Evolutionary conservation across 2,888 invertebrate species (phyloP).

Genomic region (Biston betularia): DNA sequence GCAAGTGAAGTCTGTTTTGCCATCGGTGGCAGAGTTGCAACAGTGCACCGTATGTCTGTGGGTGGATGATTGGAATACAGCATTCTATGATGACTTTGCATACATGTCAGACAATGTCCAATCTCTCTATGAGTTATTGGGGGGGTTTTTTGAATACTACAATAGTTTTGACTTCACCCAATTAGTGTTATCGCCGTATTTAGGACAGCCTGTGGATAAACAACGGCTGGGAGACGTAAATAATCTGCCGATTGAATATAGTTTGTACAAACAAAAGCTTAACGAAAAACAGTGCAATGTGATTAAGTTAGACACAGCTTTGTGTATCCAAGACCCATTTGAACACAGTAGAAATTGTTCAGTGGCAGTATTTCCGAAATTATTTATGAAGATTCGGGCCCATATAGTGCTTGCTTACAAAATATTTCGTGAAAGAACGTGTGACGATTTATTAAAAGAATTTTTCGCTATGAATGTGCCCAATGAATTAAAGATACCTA

Average conservation of each 20-base stretch:
- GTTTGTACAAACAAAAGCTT: conserved; percentile 69
- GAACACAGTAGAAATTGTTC: conserved; percentile 84
- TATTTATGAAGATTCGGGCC: conserved; percentile 45
- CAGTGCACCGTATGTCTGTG: conserved; percentile 49
- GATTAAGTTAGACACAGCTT: conserved; percentile 60
- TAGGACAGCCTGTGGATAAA: conserved; percentile 78
- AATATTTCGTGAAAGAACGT: conserved; percentile 47
- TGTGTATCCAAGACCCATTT: conserved; percentile 88
- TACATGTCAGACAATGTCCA: conserved; percentile 34
- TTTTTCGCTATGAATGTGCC: conserved; percentile 40
- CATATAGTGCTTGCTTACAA: conserved; percentile 52
- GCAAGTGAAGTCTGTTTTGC: conserved; percentile 87
- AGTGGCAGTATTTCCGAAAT: conserved; percentile 51
- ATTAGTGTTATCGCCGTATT: conserved; percentile 85
- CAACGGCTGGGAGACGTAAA: conserved; percentile 62
- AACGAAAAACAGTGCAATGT: conserved; percentile 47
- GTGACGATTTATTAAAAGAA: conserved; percentile 47
- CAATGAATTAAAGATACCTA: not conserved
- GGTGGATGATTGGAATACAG: conserved; percentile 87
- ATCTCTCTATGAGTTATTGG: conserved; percentile 79
- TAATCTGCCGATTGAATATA: conserved; percentile 59
- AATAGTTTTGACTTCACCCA: conserved; percentile 82
- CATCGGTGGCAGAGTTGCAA: conserved; percentile 83
- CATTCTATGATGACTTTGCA: conserved; percentile 65
- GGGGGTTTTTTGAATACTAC: conserved; percentile 89